Conservation (phyloP, 2,797 vertebrate genomes). For the Sylvia borin region DNA sequence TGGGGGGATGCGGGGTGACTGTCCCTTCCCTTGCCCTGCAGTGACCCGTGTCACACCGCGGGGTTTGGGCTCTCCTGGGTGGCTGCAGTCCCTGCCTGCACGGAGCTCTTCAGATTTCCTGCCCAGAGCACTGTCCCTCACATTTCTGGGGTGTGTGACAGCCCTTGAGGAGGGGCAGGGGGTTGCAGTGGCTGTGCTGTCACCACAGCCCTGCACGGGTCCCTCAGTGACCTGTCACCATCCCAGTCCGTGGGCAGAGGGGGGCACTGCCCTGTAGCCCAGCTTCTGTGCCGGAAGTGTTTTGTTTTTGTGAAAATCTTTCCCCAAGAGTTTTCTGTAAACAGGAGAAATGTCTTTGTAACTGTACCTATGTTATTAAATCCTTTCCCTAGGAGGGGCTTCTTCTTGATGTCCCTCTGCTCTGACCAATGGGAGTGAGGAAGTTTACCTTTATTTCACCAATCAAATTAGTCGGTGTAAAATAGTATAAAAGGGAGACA, state of each 20-base stretch:
- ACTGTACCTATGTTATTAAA: too few relatives aligned
- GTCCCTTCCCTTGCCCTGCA: neutral
- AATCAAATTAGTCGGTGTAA: too few relatives aligned
- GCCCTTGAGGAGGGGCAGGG: neutral
- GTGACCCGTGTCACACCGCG: fast-evolving
- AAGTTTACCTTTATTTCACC: too few relatives aligned
- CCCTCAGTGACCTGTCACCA: fast-evolving
- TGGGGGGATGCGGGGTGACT: fast-evolving
- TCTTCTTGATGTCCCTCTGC: too few relatives aligned
- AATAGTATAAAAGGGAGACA: too few relatives aligned
- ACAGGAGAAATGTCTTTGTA: too few relatives aligned
- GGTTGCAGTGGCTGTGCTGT: neutral
- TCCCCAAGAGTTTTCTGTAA: too few relatives aligned
- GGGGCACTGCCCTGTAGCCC: neutral
- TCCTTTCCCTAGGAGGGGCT: too few relatives aligned
- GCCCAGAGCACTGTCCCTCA: neutral
- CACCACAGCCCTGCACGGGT: fast-evolving
- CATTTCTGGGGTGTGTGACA: neutral
- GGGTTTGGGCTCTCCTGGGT: neutral
- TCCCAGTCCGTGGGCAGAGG: fast-evolving
- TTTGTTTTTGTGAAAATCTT: too few relatives aligned
- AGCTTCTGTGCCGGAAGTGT: too few relatives aligned
- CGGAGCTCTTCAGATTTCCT: neutral
- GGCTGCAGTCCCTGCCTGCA: neutral
- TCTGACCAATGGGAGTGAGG: too few relatives aligned